Percentiles rank a stretch among this genome's conserved stretches.
phyloP scores from a whole-genome alignment of 37 sponge, comb jelly and placozoan species.

The Axinella damicornis region DNA sequence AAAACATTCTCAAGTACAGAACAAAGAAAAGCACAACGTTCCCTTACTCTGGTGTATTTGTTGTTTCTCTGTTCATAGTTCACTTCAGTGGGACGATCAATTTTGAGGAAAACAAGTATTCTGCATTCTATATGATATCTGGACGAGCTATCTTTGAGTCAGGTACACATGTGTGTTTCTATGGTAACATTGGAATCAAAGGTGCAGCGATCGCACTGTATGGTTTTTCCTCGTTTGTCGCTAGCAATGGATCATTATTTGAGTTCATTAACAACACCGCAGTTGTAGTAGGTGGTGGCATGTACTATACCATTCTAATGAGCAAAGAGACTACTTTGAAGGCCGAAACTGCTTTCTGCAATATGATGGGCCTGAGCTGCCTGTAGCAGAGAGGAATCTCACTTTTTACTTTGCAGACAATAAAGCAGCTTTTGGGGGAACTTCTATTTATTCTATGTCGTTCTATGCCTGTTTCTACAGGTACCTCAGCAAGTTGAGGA shows the following conservation, averaged over 20 bases:
- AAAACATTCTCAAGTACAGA: no score
- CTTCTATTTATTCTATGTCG: neutral
- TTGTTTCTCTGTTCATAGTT: neutral
- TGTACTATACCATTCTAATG: neutral
- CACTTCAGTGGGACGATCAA: neutral
- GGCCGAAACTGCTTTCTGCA: neutral
- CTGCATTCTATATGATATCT: slow-evolving; percentile 15
- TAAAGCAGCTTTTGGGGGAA: neutral
- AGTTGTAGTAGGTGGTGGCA: slow-evolving; percentile 23
- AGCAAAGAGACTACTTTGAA: neutral
- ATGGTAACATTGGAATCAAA: slow-evolving; percentile 9
- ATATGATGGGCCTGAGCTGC: neutral
- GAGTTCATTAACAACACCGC: slow-evolving; percentile 28
- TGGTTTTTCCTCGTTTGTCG: slow-evolving; percentile 23
- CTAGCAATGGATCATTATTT: neutral
- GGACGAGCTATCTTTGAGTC: neutral
- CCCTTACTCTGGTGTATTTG: neutral
- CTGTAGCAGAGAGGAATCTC: neutral
- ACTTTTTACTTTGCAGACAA: neutral
- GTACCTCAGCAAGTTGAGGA: no score
- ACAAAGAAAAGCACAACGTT: neutral
- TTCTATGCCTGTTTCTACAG: neutral
- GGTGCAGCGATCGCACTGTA: slow-evolving; percentile 56
- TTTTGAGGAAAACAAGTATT: neutral
- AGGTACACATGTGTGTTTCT: neutral